A percentile compares a stretch with the other conserved stretches of the same genome.
Conservation (phyloP, 37 sponge, comb jelly and placozoan genomes). For the Corticium candelabrum region DNA sequence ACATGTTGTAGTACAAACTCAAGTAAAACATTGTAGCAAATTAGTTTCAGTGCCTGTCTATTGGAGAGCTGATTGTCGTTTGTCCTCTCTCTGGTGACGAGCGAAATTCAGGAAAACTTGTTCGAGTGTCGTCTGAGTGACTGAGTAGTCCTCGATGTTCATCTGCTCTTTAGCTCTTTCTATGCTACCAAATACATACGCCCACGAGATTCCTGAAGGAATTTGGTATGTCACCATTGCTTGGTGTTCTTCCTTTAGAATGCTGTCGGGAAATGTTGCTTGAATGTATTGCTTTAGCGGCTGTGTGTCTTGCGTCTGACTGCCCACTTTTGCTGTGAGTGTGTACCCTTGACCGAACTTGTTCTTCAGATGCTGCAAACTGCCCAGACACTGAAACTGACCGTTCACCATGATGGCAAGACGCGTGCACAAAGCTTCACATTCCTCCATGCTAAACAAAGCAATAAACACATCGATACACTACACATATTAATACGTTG, state of each 20-base stretch:
- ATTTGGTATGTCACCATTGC: conserved; percentile 7
- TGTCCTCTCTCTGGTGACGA: not conserved
- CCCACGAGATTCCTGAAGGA: not conserved
- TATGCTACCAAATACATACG: not conserved
- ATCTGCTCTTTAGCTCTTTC: not conserved
- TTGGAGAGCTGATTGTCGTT: not conserved
- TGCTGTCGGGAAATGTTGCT: conserved; percentile 8
- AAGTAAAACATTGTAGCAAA: too few relatives aligned
- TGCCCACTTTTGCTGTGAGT: not conserved
- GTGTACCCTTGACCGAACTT: conserved; percentile 24
- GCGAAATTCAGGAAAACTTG: conserved; percentile 13
- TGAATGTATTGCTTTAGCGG: not conserved
- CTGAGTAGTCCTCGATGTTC: conserved; percentile 18
- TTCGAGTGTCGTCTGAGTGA: conserved; percentile 13
- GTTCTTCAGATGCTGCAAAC: conserved; percentile 45
- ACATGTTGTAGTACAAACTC: too few relatives aligned
- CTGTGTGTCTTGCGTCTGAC: not conserved
- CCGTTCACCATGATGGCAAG: conserved; percentile 64
- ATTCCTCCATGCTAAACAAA: conserved; percentile 57
- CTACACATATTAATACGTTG: too few relatives aligned
- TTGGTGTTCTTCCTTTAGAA: conserved; percentile 11
- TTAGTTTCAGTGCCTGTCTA: too few relatives aligned
- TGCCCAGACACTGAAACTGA: conserved; percentile 33
- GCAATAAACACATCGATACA: not conserved
- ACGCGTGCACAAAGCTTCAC: conserved; percentile 49